phyloP scores from a whole-genome alignment of 2,888 invertebrate genomes.

The Ophioninae sp. region DNA sequence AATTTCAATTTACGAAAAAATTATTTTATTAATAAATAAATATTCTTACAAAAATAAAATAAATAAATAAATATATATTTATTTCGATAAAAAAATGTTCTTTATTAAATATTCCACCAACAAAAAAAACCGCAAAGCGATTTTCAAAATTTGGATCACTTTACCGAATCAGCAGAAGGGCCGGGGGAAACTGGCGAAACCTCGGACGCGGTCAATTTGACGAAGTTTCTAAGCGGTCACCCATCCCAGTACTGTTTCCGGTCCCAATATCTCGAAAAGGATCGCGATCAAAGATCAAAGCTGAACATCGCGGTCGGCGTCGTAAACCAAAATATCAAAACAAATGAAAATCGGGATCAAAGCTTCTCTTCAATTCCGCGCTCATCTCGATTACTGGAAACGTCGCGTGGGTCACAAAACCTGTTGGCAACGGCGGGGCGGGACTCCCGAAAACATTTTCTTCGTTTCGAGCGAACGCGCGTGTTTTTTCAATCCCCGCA shows the following conservation, averaged over 20 bases:
- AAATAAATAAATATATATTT: no score
- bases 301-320: background rate
- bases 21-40: background rate
- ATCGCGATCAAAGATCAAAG: background rate
- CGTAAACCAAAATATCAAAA: background rate
- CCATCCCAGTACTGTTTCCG: background rate
- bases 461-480: background rate
- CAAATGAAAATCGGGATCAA: background rate
- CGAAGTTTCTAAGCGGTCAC: background rate
- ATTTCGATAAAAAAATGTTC: no score
- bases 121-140: no score
- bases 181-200: background rate
- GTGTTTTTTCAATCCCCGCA: no score
- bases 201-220: background rate
- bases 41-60: no score
- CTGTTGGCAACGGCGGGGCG: background rate
- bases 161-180: background rate
- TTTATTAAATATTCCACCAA: no score
- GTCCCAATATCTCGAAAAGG: background rate
- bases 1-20: background rate
- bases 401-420: background rate
- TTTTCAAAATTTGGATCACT: no score
- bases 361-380: background rate
- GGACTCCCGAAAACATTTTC: background rate
- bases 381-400: background rate